These are phyloP conservation scores for Trachurus trachurus DNA, from an alignment of 2,797 vertebrate species.

Conservation along the genomic window DNA sequence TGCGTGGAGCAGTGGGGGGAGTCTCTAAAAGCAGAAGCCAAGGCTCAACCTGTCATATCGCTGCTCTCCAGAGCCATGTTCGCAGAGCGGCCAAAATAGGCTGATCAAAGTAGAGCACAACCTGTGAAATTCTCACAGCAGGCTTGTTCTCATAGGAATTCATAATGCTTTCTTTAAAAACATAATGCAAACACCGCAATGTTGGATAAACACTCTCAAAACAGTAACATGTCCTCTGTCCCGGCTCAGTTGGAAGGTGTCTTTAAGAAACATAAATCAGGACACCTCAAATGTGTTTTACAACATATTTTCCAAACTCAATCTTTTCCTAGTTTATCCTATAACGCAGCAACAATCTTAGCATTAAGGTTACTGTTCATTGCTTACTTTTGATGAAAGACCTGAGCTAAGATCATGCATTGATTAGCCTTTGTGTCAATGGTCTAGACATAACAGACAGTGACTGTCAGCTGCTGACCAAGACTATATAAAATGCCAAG, in stretches of 20 bases:
- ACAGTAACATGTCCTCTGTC: neutral
- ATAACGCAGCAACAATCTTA: neutral
- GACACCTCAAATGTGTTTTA: neutral
- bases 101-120: slow-evolving; percentile 67
- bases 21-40: slow-evolving; percentile 71
- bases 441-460: neutral
- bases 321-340: neutral
- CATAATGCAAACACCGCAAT: slow-evolving; percentile 37
- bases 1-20: slow-evolving; percentile 35
- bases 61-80: slow-evolving; percentile 62
- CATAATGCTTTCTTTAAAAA: slow-evolving; percentile 34
- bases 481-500: too few species aligned
- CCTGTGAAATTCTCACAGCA: slow-evolving; percentile 64
- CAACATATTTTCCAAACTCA: neutral
- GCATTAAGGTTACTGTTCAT: neutral
- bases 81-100: slow-evolving; percentile 58
- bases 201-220: slow-evolving; percentile 22
- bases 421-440: neutral
- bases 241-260: slow-evolving; percentile 8
- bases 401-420: neutral
- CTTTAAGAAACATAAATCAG: neutral
- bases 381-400: neutral
- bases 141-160: slow-evolving; percentile 36
- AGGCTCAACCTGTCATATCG: slow-evolving; percentile 72
- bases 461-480: neutral